phyloP scores from a whole-genome alignment of 2,113 vertebrate genomes.

The Chaetorhynchus papuensis region DNA sequence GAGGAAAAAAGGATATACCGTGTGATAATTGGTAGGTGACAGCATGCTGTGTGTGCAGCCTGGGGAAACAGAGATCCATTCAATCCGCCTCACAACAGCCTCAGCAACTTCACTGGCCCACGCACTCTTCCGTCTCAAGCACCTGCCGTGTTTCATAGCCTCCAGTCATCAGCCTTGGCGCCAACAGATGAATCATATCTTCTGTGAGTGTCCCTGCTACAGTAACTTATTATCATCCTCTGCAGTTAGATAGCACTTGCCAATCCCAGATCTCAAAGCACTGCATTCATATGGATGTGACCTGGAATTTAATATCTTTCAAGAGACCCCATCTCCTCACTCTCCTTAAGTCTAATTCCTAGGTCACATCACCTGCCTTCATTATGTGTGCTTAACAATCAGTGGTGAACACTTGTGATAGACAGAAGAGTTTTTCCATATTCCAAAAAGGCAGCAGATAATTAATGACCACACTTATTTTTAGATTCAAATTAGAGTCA shows the following conservation, averaged over 20 bases:
- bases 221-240: not conserved
- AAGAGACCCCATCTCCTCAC: not conserved
- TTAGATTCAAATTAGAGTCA: not conserved
- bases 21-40: conserved; percentile 26
- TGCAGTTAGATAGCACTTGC: not conserved
- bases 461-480: not conserved
- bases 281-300: not conserved
- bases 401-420: not conserved
- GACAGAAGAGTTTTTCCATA: not conserved
- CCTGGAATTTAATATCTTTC: not conserved
- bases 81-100: not conserved
- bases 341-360: not conserved
- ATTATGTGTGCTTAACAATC: not conserved
- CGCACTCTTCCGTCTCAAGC: not conserved
- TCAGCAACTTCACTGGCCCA: not conserved
- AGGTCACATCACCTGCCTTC: not conserved
- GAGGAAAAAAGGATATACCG: not conserved
- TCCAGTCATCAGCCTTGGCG: not conserved
- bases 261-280: not conserved
- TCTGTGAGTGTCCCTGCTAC: not conserved
- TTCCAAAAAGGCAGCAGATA: not conserved
- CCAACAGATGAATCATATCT: conserved; percentile 47
- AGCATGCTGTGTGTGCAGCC: not conserved
- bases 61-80: conserved; percentile 10
- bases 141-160: not conserved